Evolutionary conservation across 2,888 invertebrate species (phyloP).

Genomic region (Eurois occulta): DNA sequence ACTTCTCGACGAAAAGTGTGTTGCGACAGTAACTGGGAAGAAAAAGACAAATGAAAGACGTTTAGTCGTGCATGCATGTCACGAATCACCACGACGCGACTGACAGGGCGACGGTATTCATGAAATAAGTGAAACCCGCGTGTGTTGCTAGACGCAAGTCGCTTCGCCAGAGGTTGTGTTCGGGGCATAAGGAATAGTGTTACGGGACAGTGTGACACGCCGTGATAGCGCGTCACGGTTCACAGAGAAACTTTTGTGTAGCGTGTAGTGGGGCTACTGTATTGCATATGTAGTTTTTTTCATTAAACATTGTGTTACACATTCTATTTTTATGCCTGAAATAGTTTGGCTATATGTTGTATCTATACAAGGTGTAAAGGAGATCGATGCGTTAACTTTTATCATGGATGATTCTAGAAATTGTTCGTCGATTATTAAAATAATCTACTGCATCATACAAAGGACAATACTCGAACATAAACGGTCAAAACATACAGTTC

Average conservation of each 20-base stretch:
- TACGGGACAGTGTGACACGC: constrained; percentile 33
- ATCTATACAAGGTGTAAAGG: neutral
- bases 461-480: neutral
- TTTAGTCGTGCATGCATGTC: neutral
- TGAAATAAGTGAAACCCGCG: neutral
- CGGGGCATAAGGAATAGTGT: constrained; percentile 14
- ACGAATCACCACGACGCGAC: neutral
- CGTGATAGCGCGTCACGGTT: constrained; percentile 35
- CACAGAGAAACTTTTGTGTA: constrained; percentile 6
- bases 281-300: neutral
- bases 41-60: neutral
- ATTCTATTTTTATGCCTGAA: neutral
- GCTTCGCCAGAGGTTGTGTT: neutral
- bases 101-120: neutral
- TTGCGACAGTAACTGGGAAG: neutral
- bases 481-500: neutral
- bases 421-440: neutral
- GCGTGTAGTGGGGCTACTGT: neutral
- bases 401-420: neutral
- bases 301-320: neutral
- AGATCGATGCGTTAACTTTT: neutral
- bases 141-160: neutral
- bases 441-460: neutral
- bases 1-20: no score
- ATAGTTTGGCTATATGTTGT: neutral